phyloP scores from a whole-genome alignment of 2,113 vertebrate species.

The Atlantisia rogersi region DNA sequence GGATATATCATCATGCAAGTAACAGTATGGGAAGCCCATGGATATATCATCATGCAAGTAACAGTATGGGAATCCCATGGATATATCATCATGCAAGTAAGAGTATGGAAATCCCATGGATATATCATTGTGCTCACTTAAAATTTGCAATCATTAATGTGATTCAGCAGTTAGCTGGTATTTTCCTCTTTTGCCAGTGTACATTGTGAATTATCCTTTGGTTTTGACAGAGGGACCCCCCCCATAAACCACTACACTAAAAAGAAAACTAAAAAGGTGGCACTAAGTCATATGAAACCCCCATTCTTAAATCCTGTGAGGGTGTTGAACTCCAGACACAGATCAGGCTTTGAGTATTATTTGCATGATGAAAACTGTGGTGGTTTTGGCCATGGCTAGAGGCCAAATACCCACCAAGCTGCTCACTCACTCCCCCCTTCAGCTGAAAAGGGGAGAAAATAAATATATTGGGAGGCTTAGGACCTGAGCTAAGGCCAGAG shows the following conservation, averaged over 20 bases:
- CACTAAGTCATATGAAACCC: neutral
- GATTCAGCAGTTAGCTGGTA: neutral
- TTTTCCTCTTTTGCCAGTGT: neutral
- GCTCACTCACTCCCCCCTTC: too few species aligned
- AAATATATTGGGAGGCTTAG: too few species aligned
- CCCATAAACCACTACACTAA: neutral
- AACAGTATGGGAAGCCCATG: too few species aligned
- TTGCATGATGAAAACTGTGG: neutral
- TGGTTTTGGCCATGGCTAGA: too few species aligned
- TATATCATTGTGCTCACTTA: neutral
- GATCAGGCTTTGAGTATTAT: neutral
- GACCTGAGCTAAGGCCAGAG: too few species aligned
- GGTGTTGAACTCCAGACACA: neutral
- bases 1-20: too few species aligned
- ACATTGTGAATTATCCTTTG: neutral
- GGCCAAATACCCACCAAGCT: too few species aligned
- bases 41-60: neutral
- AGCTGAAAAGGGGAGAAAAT: too few species aligned
- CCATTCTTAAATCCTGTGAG: neutral
- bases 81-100: too few species aligned
- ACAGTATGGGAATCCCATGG: neutral
- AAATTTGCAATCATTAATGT: neutral
- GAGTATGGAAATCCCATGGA: too few species aligned
- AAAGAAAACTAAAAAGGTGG: neutral
- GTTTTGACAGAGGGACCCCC: neutral